Evolutionary conservation across 2,113 vertebrate genomes (phyloP), one percentile per base, ranked within the genome.

Genomic region (Seriola rivoliana): DNA sequence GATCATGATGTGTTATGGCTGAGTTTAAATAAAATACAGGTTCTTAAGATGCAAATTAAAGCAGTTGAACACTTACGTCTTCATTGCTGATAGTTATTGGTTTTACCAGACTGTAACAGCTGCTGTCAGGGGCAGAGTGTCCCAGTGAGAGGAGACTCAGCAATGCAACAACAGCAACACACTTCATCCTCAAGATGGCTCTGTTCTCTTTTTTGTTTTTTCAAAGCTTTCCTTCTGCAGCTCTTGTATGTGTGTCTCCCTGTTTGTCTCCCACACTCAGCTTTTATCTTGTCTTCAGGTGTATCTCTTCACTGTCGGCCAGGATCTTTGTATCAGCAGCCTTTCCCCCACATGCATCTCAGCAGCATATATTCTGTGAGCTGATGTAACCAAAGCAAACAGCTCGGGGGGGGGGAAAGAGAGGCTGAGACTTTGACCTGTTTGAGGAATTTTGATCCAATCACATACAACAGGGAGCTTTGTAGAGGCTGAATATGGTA

Each of bases 141-240:
- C 87, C 86, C 83, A 60, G 9, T 3, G 87, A 87, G 50, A 92
- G 36, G 5, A 94, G 82, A 64, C 85, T 84, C 52, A 93, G 81
- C n/a, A 88, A 23, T 38, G 86, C 59, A 8, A 58, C 65, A 32
- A 55, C 75, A 72, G 59, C 68, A 34, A 25, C 72, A 52, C 73
- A 62, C 84, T 66, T 91, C 92, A 94, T 92, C 59, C 16, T 90
- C 25, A 5, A 16, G 19, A 57, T 71, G 54, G 11, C 63, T 85
- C 36, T 63, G 21, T 10, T 38, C 10, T 60, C 14, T 16, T 38
- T 68, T 42, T 42, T 42, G 40, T 42, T 64, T 34, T 40, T 34
- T 8, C 36, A 5, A 5, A 40, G 17, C n/a, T 69, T 55, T 69
- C n/a, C n/a, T 32, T 17, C 42, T 23, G 16, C 2, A 8, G 2